Base-by-base conservation (phyloP, 2,888 invertebrate species). In the Eupithecia pulchellata region DNA sequence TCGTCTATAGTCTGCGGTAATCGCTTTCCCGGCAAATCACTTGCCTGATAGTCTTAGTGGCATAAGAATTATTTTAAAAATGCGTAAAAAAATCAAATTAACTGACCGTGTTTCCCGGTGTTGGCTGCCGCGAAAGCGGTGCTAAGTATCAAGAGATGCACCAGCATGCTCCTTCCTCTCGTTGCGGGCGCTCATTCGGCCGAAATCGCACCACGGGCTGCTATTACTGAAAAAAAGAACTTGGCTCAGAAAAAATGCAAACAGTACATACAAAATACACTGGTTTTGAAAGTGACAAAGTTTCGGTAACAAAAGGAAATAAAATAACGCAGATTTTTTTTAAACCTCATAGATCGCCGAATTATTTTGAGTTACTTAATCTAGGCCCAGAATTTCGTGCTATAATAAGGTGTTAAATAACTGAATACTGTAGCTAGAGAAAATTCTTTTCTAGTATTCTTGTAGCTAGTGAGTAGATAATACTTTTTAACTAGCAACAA, bases 121-220 rank as follows among this genome's bases (percentile, higher is more conserved):
- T 86, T 92, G 85, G 90, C 92, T 82, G 91, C 93, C 91, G 92
- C 92, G 76, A 94, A 84, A 80, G 93, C 93, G 89, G 92, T 90
- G 90, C 92, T 93, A 90, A 94, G 91, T 89, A 94, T 89, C 83
- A 94, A 88, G 86, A 93, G 89, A 79, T 89, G 92, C 88, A 90
- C 89, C 86, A 93, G 93, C 93, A 94, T 94, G 83, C 92, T 92
- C 92, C 87, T 87, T 84, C 86, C 86, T 84, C 81, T 81, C 82
- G 84, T 86, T 85, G 81, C 86, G 89, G 87, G 81, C 88, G 91
- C 90, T 88, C 93, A 94, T 93, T 84, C 89, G 91, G 91, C 85
- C 85, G 86, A 86, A 87, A 86, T 82, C 82, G 76, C 81, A 79
- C 80, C 77, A 75, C 81, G 72, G 72, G 79, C 83, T 75, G 76